Percentiles rank a stretch among this genome's conserved stretches.
Conservation (phyloP, 2,888 invertebrate genomes). For the Stomorhina lunata region DNA sequence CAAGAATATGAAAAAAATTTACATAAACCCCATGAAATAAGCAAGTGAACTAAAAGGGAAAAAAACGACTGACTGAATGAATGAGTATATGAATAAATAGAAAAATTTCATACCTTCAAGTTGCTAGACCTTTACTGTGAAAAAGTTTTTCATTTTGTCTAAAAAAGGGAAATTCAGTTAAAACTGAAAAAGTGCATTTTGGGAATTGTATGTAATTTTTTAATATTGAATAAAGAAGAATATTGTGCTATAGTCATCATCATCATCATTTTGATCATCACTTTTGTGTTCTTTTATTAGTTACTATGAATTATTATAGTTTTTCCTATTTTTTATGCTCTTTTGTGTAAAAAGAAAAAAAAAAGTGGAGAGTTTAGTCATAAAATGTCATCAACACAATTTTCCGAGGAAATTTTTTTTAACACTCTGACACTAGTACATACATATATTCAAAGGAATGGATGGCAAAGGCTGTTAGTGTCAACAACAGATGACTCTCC, state of each 20-base stretch:
- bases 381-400: slow-evolving; percentile 27
- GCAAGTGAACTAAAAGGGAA: slow-evolving; percentile 29
- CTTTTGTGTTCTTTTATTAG: slow-evolving; percentile 1
- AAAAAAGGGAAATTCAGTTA: too few species aligned
- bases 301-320: not conserved
- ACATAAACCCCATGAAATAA: slow-evolving; percentile 30
- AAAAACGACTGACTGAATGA: slow-evolving; percentile 42
- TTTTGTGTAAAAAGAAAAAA: not conserved
- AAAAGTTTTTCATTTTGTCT: not conserved
- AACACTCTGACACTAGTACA: not conserved
- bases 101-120: slow-evolving; percentile 14
- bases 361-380: not conserved
- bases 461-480: not conserved
- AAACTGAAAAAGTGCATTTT: slow-evolving; percentile 38
- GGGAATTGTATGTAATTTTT: slow-evolving; percentile 35
- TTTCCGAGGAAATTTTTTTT: not conserved
- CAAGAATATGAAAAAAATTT: not conserved
- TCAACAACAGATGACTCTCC: slow-evolving; percentile 26
- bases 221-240: slow-evolving; percentile 26
- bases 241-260: slow-evolving; percentile 24
- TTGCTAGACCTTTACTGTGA: slow-evolving; percentile 7
- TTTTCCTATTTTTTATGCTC: not conserved
- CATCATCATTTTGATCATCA: not conserved
- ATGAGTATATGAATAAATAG: slow-evolving; percentile 14
- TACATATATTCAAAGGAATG: not conserved